Base-by-base conservation (phyloP, 2,113 vertebrate genomes). In the Amphiprion ocellaris region DNA sequence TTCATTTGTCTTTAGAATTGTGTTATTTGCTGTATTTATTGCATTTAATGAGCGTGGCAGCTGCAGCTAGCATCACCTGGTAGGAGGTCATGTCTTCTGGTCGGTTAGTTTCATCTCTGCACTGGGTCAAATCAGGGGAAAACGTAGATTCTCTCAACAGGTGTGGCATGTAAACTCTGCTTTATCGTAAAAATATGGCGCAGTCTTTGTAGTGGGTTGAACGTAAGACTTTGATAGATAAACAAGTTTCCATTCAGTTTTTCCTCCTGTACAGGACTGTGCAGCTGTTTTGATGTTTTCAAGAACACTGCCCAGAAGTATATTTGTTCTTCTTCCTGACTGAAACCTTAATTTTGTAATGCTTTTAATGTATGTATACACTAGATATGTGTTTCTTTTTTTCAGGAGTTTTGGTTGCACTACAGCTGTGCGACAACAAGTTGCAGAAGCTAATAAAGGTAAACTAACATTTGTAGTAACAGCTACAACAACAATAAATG, bases 391-490 rank as follows among this genome's bases (percentile, higher is more conserved):
- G 23, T 30, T 58, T 10, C 14, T 53, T 33, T 87, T 84, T 69
- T 70, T 0, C 68, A 98, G 97, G 83, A 90, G 84, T 81, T 96
- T 95, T 78, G 90, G 90, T 2, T 89, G 87, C 69, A 94, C 79
- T 54, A 1, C 92, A 83, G 53, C 90, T 55, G 26, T 81, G 10
- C 75, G 74, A 64, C 94, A 89, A 73, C 93, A 95, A 54, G 64
- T 85, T 79, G 84, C 89, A 69, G 69, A 92, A 69, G 81, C 69
- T 58, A 4, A 65, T 73, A 81, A 90, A 93, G 96, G 97, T 98
- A 85, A 90, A 46, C 37, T 8, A 10, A 8, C 33, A 37, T 7
- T 17, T 47, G 1, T 4, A 17, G 46, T 17, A 47, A 30, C 30
- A 30, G 1, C 30, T 4, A 5, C 6, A 30, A 30, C 30, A 33